phyloP scores from a whole-genome alignment of 1,140 invertebrate species.

The Drosophila micromelanica region DNA sequence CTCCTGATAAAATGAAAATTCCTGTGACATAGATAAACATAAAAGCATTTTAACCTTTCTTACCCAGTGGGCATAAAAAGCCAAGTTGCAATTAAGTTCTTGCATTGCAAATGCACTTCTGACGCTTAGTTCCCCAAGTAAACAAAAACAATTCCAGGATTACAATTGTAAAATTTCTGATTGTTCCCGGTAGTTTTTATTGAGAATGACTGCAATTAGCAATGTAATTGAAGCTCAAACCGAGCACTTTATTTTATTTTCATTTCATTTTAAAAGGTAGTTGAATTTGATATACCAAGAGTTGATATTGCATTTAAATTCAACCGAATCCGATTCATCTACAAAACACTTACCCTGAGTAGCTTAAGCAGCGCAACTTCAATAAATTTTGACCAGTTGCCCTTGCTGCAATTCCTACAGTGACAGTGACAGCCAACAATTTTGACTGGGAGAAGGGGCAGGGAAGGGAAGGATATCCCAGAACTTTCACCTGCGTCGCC shows the following conservation, averaged over 20 bases:
- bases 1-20: no score
- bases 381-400: slow-evolving; percentile 52
- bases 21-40: no score
- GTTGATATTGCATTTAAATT: neutral
- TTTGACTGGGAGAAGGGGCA: neutral
- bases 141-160: slow-evolving; percentile 10
- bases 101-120: slow-evolving; percentile 56
- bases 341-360: neutral
- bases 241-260: neutral
- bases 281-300: neutral
- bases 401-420: slow-evolving; percentile 1
- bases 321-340: slow-evolving; percentile 9
- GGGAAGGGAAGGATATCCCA: slow-evolving; percentile 1
- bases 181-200: slow-evolving; percentile 48
- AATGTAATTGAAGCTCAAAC: neutral
- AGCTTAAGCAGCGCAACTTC: slow-evolving; percentile 7
- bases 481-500: slow-evolving; percentile 70
- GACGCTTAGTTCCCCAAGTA: neutral
- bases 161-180: slow-evolving; percentile 45
- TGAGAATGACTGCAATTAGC: slow-evolving; percentile 43
- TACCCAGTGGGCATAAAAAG: neutral
- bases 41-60: neutral
- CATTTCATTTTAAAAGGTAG: neutral
- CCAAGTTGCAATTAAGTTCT: slow-evolving; percentile 47
- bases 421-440: neutral